Conservation (phyloP, 2,888 invertebrate genomes). For the Sphaeridia pumilis region DNA sequence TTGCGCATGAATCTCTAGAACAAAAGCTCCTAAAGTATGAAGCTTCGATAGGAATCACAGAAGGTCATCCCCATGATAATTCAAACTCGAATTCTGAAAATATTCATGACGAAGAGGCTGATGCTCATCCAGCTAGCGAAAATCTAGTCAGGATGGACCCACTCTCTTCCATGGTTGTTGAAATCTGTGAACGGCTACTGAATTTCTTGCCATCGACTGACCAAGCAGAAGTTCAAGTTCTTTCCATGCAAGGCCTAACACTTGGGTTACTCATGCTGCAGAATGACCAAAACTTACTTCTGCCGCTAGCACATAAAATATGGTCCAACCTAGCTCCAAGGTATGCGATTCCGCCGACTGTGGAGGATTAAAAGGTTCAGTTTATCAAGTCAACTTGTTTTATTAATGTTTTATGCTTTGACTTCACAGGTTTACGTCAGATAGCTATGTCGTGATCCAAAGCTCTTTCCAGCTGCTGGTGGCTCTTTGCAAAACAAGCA, state of each 20-base stretch:
- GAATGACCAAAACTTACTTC: conserved; percentile 22
- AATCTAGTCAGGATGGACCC: no score
- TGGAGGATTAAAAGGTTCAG: background rate
- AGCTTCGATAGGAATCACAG: no score
- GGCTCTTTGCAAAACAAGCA: conserved; percentile 18
- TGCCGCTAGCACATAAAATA: conserved; percentile 29
- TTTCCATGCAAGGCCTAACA: conserved; percentile 27
- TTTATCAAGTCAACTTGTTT: no score
- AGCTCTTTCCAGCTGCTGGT: conserved; percentile 31
- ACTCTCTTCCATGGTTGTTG: no score
- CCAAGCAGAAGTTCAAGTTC: conserved; percentile 17
- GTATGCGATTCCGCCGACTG: conserved; percentile 11
- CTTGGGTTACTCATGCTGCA: conserved; percentile 21
- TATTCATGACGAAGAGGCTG: conserved; percentile 1
- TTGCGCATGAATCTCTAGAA: no score
- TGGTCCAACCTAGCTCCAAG: conserved; percentile 32
- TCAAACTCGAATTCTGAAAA: no score
- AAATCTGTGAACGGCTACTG: conserved; percentile 25
- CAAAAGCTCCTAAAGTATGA: no score
- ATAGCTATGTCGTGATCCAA: conserved; percentile 28
- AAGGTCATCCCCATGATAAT: no score
- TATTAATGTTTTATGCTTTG: background rate
- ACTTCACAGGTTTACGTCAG: conserved; percentile 22
- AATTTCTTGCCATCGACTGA: conserved; percentile 26
- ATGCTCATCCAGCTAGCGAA: background rate